phyloP scores from a whole-genome alignment of 2,113 vertebrate species.

The Mugil cephalus region DNA sequence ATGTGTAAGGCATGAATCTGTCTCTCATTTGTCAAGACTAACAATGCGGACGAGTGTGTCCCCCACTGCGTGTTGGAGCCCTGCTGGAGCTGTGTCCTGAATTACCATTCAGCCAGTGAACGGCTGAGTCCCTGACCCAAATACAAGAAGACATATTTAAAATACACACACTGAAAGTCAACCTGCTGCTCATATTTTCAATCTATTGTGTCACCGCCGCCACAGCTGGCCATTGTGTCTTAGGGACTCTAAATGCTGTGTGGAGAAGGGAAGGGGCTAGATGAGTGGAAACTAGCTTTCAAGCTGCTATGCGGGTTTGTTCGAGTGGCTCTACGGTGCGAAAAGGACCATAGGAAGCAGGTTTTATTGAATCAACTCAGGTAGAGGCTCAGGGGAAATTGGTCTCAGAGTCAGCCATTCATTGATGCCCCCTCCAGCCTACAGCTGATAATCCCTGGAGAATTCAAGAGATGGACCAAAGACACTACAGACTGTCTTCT shows the following conservation, averaged over 20 bases:
- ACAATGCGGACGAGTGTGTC: constrained; percentile 23
- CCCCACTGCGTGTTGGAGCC: constrained; percentile 26
- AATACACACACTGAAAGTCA: constrained; percentile 65
- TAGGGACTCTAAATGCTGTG: constrained; percentile 22
- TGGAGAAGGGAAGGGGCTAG: constrained; percentile 13
- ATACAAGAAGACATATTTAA: constrained; percentile 70
- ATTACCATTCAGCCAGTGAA: constrained; percentile 67
- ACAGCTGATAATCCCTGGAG: constrained; percentile 46
- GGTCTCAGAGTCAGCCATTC: constrained; percentile 55
- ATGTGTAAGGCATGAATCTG: constrained; percentile 61
- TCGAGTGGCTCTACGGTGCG: constrained; percentile 44
- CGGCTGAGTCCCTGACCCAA: constrained; percentile 67
- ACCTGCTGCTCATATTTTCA: constrained; percentile 41
- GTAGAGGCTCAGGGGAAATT: constrained; percentile 50
- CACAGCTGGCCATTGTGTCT: background rate
- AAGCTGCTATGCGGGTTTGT: constrained; percentile 21
- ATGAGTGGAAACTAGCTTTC: constrained; percentile 37
- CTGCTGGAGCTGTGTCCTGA: constrained; percentile 45
- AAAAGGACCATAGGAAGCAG: constrained; percentile 62
- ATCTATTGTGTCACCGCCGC: background rate
- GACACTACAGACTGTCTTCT: constrained; percentile 17
- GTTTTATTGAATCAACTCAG: constrained; percentile 63
- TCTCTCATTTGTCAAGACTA: constrained; percentile 61
- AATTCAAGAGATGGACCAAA: constrained; percentile 9
- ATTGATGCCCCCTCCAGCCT: constrained; percentile 47